Evolutionary conservation across 2,888 invertebrate species (phyloP), one percentile per base, ranked within the genome.

Genomic region (Eubasilissa splendida): DNA sequence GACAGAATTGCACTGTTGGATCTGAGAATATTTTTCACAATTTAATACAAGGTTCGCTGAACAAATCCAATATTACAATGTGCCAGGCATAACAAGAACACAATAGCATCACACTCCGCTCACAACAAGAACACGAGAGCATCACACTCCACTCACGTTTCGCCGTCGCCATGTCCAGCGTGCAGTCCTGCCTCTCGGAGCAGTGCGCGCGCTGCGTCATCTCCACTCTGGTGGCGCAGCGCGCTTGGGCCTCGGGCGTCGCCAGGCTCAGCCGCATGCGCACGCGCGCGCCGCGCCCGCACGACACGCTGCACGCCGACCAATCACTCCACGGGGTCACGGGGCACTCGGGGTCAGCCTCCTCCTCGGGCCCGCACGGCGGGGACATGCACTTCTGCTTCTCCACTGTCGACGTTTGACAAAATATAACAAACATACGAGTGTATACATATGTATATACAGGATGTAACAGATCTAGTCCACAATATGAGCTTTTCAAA

Each of bases 301-400:
- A 98, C 8, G 96, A 93, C 0, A 95, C 96, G 75, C 96, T 95
- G 89, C 98, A 98, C 0, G 97, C 95, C 79, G 96, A 96, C 97
- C 97, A 98, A 84, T 95, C 94, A 79, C 96, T 94, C 98, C 98
- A 98, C 75, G 93, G 93, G 0, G 95, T 95, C n/a, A 96, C 94
- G 80, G 96, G 95, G 85, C 95, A 95, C 85, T 89, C 82, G 0
- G 93, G 92, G 89, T 94, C 94, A 2, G 91, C 87, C 0, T 88
- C 84, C 84, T 91, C 92, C 56, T 89, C 88, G 76, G 91, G 90
- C 0, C 88, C 87, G 86, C 96, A 95, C 3, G 92, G 91, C 0
- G 95, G 94, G 84, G 92, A 92, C 93, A 95, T 94, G 86, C 96
- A 96, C 85, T 95, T 94, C 85, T 94, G 93, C 86, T 94, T 96